Evolutionary conservation across 2,888 invertebrate genomes (phyloP).

Genomic region (Resseliella maxima): DNA sequence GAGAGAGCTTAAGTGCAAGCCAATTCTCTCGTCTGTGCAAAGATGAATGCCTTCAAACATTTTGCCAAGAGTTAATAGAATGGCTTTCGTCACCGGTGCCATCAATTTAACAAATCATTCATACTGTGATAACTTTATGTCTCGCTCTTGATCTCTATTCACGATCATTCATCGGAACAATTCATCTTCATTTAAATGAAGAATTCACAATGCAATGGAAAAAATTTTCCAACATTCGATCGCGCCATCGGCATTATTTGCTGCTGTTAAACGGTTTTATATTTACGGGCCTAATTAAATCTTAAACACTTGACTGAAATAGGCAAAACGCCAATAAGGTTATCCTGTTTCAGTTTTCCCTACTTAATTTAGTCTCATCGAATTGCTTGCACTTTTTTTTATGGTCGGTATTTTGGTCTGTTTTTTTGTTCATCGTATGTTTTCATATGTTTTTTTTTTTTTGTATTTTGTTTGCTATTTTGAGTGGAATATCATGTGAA

Average conservation of each 20-base stretch:
- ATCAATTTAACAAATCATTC: constrained; percentile 37
- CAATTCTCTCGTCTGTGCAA: too few species aligned
- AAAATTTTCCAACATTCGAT: not conserved
- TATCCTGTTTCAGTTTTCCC: constrained; percentile 35
- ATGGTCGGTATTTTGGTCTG: not conserved
- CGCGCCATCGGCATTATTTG: too few species aligned
- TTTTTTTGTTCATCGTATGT: not conserved
- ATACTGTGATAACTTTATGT: not conserved
- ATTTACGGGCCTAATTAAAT: constrained; percentile 31
- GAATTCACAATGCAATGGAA: not conserved
- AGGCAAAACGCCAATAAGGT: constrained; percentile 46
- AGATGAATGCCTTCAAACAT: not conserved
- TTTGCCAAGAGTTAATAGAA: not conserved
- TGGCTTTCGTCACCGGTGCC: not conserved
- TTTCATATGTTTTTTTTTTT: not conserved
- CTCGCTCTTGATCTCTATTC: not conserved
- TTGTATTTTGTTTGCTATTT: constrained; percentile 21
- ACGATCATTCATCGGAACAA: not conserved
- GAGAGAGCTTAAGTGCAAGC: not conserved
- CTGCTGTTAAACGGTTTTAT: constrained; percentile 23
- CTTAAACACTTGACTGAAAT: constrained; percentile 43
- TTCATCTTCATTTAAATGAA: not conserved
- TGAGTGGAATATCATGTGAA: constrained; percentile 35
- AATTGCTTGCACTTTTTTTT: not conserved
- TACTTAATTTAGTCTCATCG: not conserved